Evolutionary conservation across 2,888 invertebrate genomes (phyloP), one percentile per base, ranked within the genome.

Genomic region (Trichogramma dendrolimi): DNA sequence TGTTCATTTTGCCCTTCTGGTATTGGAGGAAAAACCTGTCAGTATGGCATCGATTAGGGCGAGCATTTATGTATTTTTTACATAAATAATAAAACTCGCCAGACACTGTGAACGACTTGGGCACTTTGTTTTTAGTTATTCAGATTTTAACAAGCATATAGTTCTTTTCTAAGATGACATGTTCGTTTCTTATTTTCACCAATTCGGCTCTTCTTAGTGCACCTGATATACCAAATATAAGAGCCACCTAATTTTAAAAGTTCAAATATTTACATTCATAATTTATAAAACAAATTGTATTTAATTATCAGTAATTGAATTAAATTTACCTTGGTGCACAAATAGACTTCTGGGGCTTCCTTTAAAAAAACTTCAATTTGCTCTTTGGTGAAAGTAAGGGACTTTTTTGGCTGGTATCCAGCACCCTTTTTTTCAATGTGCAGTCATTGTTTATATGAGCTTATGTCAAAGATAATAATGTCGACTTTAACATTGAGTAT

Each of bases 401-500:
- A n/a, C n/a, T n/a, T n/a, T n/a, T n/a, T n/a, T n/a, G n/a, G n/a
- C n/a, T n/a, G n/a, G n/a, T n/a, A n/a, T n/a, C n/a, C n/a, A n/a
- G n/a, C n/a, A n/a, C n/a, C n/a, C n/a, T n/a, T n/a, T n/a, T n/a
- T n/a, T n/a, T n/a, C n/a, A n/a, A n/a, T n/a, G n/a, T n/a, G n/a
- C n/a, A n/a, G n/a, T n/a, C n/a, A n/a, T n/a, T n/a, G n/a, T n/a
- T n/a, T n/a, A n/a, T n/a, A n/a, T n/a, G n/a, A n/a, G n/a, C n/a
- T n/a, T n/a, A n/a, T n/a, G n/a, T n/a, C n/a, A n/a, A n/a, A n/a
- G n/a, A n/a, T n/a, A n/a, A n/a, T n/a, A n/a, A n/a, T 39, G 27
- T 11, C 39, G 8, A n/a, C 51, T 60, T 65, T 42, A 66, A 50
- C 58, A 62, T 67, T 5, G 64, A 66, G 40, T 62, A 64, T 44